Evolutionary conservation across 2,113 vertebrate genomes (phyloP), one percentile per base, ranked within the genome.

Genomic region (Proterorhinus semilunaris): DNA sequence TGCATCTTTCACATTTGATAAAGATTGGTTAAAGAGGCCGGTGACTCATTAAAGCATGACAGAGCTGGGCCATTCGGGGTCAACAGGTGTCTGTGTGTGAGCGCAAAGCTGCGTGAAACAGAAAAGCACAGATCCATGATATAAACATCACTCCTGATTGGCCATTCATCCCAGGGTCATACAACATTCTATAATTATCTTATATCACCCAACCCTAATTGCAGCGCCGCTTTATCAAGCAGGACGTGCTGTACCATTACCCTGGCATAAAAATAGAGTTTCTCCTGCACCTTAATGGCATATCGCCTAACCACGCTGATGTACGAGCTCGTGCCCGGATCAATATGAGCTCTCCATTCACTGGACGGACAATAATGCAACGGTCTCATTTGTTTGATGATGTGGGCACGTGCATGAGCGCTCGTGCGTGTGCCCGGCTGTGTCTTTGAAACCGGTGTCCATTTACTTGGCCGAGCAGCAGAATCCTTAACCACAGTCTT

Each of bases 261-360:
- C 51, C 55, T 50, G 55, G 4, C 9, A 21, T 52, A 55, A 4
- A 58, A 53, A 21, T 66, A 10, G 54, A 46, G 47, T 27, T 73
- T 69, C 53, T 76, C 54, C 62, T 69, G 57, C 65, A 75, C 61
- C 57, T 74, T 74, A 83, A 84, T 78, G 78, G 81, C 82, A 80
- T 81, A 83, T 86, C 74, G 80, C 85, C 81, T 73, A 87, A 86
- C 78, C 75, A 79, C 73, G 6, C 73, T 88, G 85, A 91, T 84
- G 81, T 74, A 87, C 45, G 62, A 85, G 87, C 72, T 68, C 72
- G 67, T 79, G 49, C 59, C 72, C 72, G 48, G 81, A 91, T 91
- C 88, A 73, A 91, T 91, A 87, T 21, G 9, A 8, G 12, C 75
- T 75, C 81, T 71, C 79, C 81, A 82, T 82, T 80, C 81, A 72